Evolutionary conservation across 2,888 invertebrate species (phyloP).

Genomic region (Conomelus anceps): DNA sequence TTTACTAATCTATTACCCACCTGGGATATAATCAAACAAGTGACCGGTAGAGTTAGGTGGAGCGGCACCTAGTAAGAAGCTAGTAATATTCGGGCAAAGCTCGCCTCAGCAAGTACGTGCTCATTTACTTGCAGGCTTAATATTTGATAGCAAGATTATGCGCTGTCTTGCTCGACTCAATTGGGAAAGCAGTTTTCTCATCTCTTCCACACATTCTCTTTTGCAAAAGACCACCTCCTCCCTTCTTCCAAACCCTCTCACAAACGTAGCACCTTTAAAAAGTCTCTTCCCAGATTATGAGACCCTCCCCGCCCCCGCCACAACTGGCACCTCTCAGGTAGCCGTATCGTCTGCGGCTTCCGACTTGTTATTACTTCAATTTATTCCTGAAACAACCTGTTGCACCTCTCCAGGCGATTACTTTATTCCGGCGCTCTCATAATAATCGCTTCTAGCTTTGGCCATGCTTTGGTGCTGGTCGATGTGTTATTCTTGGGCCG

Average conservation of each 20-base stretch:
- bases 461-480: too few relatives aligned
- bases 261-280: background rate
- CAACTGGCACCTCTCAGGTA: background rate
- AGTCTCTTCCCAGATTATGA: background rate
- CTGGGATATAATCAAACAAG: background rate
- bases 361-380: background rate
- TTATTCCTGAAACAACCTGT: background rate
- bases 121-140: background rate
- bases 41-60: background rate
- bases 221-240: background rate
- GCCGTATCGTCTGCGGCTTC: background rate
- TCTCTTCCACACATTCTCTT: background rate
- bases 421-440: background rate
- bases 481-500: background rate
- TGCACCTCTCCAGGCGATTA: background rate
- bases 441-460: background rate
- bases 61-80: background rate
- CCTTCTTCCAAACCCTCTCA: background rate
- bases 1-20: background rate
- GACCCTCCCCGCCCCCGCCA: background rate
- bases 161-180: background rate
- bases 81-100: too few relatives aligned
- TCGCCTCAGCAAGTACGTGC: background rate
- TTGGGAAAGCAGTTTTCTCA: background rate
- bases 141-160: background rate